phyloP scores from a whole-genome alignment of 2,113 vertebrate species.

The Raja brachyura region DNA sequence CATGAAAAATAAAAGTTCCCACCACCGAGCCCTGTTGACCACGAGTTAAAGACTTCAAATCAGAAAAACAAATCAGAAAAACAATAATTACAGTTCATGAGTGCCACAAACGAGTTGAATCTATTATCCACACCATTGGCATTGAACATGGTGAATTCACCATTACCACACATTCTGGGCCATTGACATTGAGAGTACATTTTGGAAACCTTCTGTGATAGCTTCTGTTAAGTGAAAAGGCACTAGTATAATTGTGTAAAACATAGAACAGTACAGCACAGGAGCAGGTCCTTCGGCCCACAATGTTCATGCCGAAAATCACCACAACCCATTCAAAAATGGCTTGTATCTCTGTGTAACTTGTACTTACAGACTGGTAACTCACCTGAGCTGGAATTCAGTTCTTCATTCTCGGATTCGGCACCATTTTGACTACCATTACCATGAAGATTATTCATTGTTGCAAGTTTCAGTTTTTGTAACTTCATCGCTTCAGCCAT shows the following conservation, averaged over 20 bases:
- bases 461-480: conserved; percentile 83
- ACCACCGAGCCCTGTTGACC: too few species aligned
- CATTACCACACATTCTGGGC: background rate
- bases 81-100: background rate
- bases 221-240: background rate
- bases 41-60: too few species aligned
- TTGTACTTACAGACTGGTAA: conserved; percentile 13
- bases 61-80: too few species aligned
- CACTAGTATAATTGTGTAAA: background rate
- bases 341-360: background rate
- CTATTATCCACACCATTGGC: background rate
- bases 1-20: too few species aligned
- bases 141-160: background rate
- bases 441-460: conserved; percentile 76
- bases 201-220: background rate
- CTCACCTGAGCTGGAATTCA: conserved; percentile 73
- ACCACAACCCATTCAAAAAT: background rate
- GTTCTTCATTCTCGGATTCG: conserved; percentile 74
- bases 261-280: background rate
- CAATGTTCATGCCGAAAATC: too few species aligned
- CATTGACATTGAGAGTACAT: background rate
- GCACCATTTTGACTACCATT: conserved; percentile 68
- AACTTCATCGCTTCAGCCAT: conserved; percentile 86
- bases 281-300: too few species aligned
- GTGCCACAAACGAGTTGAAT: background rate